Base-by-base conservation (phyloP, 2,113 vertebrate genomes). In the Bombycilla garrulus region DNA sequence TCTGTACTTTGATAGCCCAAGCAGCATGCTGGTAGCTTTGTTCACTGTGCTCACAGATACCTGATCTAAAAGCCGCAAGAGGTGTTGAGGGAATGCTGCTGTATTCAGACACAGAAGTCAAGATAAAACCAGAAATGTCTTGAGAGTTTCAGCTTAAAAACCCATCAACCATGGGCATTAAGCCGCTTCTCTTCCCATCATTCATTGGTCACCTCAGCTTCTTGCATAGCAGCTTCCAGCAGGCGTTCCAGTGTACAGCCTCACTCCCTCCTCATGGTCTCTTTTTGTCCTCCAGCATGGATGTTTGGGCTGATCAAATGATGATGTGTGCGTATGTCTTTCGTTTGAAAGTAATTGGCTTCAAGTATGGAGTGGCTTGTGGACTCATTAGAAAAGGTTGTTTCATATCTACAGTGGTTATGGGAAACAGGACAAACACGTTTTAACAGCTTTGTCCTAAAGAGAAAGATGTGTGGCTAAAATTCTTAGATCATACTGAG, bases 161-260 rank as follows among this genome's bases (percentile, higher is more conserved):
- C 10, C 11, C 31, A 1, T 36, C 23, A 47, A 16, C 22, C 45
- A 77, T n/a, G n/a, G n/a, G n/a, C 16, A 10, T 40, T 51, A 31
- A 71, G 12, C 5, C 8, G 25, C n/a, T 51, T 69, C 8, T 87
- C 35, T 48, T 90, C 47, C 42, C 45, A 6, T 74, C 26, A 40
- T 17, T 29, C 3, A 3, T 44, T 0, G 0, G 7, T 56, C 25
- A 15, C 17, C 15, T 79, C 44, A 69, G 51, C 33, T 81, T 73
- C 72, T 78, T 72, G 40, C 48, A 44, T 6, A 44, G 54, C 31
- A 54, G 6, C 73, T 66, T 45, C 56, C 50, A 84, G 44, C n/a
- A 89, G 33, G 9, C 12, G 5, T 69, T 76, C 9, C 18, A 36
- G 36, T 61, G 35, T 44, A 19, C 40, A 51, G 48, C 47, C 48